A percentile compares a stretch with the other conserved stretches of the same genome.
Evolutionary conservation across 2,113 vertebrate species (phyloP).

Genomic region (Ornithorhynchus anatinus): DNA sequence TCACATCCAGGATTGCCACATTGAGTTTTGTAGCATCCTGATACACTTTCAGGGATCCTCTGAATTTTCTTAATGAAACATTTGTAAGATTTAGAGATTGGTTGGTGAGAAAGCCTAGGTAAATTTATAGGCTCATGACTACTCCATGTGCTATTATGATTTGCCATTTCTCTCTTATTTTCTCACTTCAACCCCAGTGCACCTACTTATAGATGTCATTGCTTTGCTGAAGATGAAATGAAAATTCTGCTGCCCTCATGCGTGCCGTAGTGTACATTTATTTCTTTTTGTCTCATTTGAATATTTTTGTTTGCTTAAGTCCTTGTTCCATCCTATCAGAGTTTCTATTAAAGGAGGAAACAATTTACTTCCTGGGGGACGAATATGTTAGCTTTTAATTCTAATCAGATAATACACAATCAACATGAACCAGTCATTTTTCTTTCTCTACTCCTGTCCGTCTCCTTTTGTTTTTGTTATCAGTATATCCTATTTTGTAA

Average conservation of each 20-base stretch:
- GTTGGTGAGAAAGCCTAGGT: too few relatives aligned
- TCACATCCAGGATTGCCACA: too few relatives aligned
- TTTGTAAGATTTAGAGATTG: too few relatives aligned
- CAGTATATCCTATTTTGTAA: not conserved
- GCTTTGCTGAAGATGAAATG: not conserved
- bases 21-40: too few relatives aligned
- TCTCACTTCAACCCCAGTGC: not conserved
- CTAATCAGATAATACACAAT: not conserved
- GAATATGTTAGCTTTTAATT: not conserved
- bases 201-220: not conserved
- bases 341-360: conserved; percentile 1
- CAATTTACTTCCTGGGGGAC: not conserved
- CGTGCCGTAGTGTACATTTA: not conserved
- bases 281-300: not conserved
- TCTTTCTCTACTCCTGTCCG: not conserved
- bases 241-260: not conserved
- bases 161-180: not conserved
- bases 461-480: conserved; percentile 1
- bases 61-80: too few relatives aligned
- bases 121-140: too few relatives aligned
- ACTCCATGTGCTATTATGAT: too few relatives aligned
- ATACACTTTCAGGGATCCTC: too few relatives aligned
- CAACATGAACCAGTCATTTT: not conserved
- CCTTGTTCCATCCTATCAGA: not conserved
- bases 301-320: conserved; percentile 6